phyloP scores from a whole-genome alignment of 2,113 vertebrate species.

The Bubo bubo region DNA sequence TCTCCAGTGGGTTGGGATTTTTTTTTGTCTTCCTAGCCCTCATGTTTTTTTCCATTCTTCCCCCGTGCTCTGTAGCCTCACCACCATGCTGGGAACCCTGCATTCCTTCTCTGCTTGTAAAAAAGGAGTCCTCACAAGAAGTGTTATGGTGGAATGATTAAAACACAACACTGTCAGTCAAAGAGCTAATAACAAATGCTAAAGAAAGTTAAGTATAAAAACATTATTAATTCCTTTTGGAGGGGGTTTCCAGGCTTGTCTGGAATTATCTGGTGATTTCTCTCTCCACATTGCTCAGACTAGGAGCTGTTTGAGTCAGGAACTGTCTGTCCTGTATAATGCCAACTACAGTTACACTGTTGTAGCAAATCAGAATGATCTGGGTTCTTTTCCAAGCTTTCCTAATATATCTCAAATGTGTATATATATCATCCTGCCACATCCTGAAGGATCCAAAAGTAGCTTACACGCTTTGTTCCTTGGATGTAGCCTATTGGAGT shows the following conservation, averaged over 20 bases:
- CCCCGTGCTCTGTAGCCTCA: background rate
- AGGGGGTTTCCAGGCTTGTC: background rate
- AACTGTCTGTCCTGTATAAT: background rate
- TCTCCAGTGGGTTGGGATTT: background rate
- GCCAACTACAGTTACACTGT: background rate
- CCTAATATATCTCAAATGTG: slow-evolving; percentile 32
- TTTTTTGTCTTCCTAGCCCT: background rate
- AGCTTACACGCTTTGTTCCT: background rate
- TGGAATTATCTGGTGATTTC: slow-evolving; percentile 21
- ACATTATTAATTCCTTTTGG: background rate
- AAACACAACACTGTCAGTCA: background rate
- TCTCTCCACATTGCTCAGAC: background rate
- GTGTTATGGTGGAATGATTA: background rate
- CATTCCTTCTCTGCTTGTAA: background rate
- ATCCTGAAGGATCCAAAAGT: slow-evolving; percentile 29
- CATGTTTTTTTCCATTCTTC: background rate
- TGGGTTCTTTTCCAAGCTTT: slow-evolving; percentile 37
- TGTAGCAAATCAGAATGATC: background rate
- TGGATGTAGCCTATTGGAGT: background rate
- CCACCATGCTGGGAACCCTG: background rate
- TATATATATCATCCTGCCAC: background rate
- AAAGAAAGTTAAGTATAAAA: slow-evolving; percentile 12
- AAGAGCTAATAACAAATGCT: background rate
- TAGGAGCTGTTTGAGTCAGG: background rate
- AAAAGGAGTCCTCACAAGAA: background rate